Conservation (phyloP, 2,888 invertebrate genomes). For the Phania funesta region DNA sequence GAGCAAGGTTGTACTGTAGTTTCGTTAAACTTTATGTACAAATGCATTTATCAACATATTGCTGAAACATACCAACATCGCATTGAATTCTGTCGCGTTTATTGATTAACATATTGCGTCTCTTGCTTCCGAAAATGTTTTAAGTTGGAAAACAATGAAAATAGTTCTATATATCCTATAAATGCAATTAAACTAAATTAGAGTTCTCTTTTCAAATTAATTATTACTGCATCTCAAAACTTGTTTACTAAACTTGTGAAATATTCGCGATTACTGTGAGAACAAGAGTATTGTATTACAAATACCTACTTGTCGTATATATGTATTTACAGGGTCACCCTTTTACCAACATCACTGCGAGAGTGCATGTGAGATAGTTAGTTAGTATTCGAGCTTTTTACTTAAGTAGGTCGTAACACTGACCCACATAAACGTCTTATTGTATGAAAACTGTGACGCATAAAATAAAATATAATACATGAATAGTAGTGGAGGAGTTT, state of each 20-base stretch:
- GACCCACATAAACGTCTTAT: slow-evolving; percentile 52
- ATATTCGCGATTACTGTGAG: neutral
- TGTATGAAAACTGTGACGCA: slow-evolving; percentile 45
- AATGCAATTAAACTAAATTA: too few species aligned
- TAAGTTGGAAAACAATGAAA: too few species aligned
- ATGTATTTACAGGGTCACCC: slow-evolving; percentile 12
- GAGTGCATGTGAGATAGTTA: neutral
- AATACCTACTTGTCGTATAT: neutral
- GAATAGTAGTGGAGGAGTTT: neutral
- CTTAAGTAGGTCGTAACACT: slow-evolving; percentile 60
- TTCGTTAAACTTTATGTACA: too few species aligned
- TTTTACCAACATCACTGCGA: neutral
- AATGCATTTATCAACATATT: too few species aligned
- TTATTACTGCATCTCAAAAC: neutral
- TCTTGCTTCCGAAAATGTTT: too few species aligned
- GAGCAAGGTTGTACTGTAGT: too few species aligned
- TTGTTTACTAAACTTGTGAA: neutral
- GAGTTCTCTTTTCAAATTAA: too few species aligned
- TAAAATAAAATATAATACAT: slow-evolving; percentile 13
- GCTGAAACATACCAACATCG: too few species aligned
- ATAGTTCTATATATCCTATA: too few species aligned
- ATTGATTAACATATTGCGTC: too few species aligned
- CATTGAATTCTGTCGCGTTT: too few species aligned
- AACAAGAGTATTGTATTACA: neutral
- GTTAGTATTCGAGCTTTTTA: neutral